Evolutionary conservation across 2,113 vertebrate species (phyloP), one percentile per base, ranked within the genome.

Genomic region (Lanius collurio): DNA sequence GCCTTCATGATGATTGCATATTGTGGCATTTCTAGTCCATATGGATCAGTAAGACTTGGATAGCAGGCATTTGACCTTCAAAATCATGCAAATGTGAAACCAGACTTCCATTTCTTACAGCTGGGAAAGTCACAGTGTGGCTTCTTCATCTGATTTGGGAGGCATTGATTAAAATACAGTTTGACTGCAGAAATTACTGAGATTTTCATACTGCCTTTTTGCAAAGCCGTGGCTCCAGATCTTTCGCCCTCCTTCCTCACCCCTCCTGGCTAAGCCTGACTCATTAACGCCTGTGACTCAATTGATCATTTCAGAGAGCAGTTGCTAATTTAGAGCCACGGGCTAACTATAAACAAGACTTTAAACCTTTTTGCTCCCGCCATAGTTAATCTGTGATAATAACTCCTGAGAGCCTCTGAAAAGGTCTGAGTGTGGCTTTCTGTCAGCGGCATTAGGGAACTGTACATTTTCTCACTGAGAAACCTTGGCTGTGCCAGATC

Each of bases 11-110:
- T 97, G 98, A 97, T 97, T 98, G 98, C 98, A 98, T 98, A 98
- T 98, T 98, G 98, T 98, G 98, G 98, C 98, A 98, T 98, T 98
- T 98, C 97, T 98, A 97, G 97, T 98, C 98, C 98, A 98, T 98
- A 98, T 98, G 98, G 98, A 98, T 98, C 96, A 98, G 97, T 93
- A 97, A 98, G 98, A 98, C 97, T 98, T 98, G 97, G 98, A 98
- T 97, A 97, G 98, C 97, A 98, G 98, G 98, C 98, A 95, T 98
- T 98, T 98, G 98, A 98, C 98, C 98, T 98, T 98, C 98, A 98
- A 98, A 98, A 98, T 97, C 98, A 97, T 97, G 97, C 98, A 98
- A 98, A 98, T 98, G 96, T 94, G 97, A 96, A 97, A 97, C 92
- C 97, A 98, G 97, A 96, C 97, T 98, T 98, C 91, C 94, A 97